Evolutionary conservation across 64 coral and sea anemone species (phyloP), one percentile per base, ranked within the genome.

Genomic region (Platygyra sinensis): DNA sequence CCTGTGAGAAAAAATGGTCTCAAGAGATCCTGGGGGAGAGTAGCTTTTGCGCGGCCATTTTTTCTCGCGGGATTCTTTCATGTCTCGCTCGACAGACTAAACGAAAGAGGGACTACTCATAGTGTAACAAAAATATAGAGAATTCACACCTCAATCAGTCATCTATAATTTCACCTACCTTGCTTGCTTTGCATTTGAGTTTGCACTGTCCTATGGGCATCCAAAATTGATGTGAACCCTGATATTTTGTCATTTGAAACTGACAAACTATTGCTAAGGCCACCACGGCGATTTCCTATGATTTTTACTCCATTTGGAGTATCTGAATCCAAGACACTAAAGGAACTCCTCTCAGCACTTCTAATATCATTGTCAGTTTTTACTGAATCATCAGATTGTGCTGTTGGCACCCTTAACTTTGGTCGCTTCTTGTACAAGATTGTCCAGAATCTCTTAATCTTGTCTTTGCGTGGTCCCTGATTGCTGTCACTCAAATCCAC

Each of bases 361-460:
- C 13, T 50, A 27, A 85, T 51, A 52, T 32, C 24, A 13, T 12
- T 62, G 32, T 81, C 62, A 51, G 0, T 28, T 71, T 72, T 71
- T 0, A n/a, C 20, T 14, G 63, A 85, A 50, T 85, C 81, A 25
- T 72, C 62, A 71, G 22, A 67, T 71, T 71, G 62, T 51, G 13
- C 32, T 51, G 1, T 4, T 25, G 69, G 81, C 12, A 51, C 27
- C 13, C n/a, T 36, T 71, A 85, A 85, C 63, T 85, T 86, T 32
- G 83, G 61, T 71, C 90, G 60, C 72, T 92, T 92, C 84, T 92
- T 92, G 30, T 87, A 67, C 25, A 92, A 31, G 29, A 92, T 86
- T 63, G 90, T 87, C 83, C 82, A 92, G 60, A 92, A 92, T 30
- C 90, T 78, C 19, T 76, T 80, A n/a, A 92, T 50, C 79, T 87